Base-by-base conservation (phyloP, 2,797 vertebrate genomes). In the Miichthys miiuy region DNA sequence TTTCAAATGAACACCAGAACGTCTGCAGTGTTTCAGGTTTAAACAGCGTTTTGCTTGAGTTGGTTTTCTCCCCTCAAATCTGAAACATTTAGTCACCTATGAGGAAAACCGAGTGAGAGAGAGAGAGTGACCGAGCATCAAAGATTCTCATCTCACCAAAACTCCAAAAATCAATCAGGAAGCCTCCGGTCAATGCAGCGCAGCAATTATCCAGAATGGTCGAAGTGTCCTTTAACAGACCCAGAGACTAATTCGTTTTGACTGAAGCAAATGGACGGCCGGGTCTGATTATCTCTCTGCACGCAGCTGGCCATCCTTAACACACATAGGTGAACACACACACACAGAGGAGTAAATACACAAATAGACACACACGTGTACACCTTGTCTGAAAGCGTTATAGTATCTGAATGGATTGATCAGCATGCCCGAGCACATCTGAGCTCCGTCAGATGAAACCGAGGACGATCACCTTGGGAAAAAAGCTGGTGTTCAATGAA, bases 201-300 rank as follows among this genome's bases (percentile, higher is more conserved):
- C 63, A 10, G 62, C 73, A 80, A 91, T 87, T 85, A 90, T 51
- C 72, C 73, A 48, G 66, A 77, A 71, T 34, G 51, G 66, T 61
- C 56, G 48, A 88, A 82, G 68, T 84, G 81, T 64, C 75, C 88
- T 89, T 91, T 89, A 88, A 87, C 73, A 30, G 78, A 87, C 70
- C 68, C 81, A 79, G 64, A 90, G 66, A 68, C 82, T 91, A 80
- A 92, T 89, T 86, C 34, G 14, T 81, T 88, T 73, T 84, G 88
- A 89, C 87, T 75, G 84, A 42, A 79, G 77, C 88, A 86, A 92
- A 91, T 77, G 78, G 83, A 81, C 34, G 55, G 60, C 73, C 48
- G 78, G 77, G 75, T 81, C 80, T 78, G 75, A 90, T 91, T 88
- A 87, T 84, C 75, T 80, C 64, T 69, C 38, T 10, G 75, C 70